phyloP scores from a whole-genome alignment of 1,140 invertebrate genomes.

The Zaprionus lachaisei region DNA sequence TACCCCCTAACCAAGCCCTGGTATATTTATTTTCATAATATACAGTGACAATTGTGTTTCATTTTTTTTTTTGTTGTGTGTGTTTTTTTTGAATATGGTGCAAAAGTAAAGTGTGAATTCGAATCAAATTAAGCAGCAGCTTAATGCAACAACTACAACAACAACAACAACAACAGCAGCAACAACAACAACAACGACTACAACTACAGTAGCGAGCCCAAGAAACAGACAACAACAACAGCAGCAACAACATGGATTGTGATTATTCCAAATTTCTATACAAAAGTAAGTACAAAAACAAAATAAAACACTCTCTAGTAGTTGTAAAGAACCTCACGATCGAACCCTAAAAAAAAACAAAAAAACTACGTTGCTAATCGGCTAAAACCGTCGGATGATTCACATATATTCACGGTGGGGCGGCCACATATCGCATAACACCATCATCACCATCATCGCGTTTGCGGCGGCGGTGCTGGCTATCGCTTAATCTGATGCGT shows the following conservation, averaged over 20 bases:
- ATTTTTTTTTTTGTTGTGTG: too few relatives aligned
- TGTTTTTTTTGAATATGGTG: conserved; percentile 3
- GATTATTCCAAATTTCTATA: conserved; percentile 57
- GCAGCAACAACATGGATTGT: conserved; percentile 42
- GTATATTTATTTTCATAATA: too few relatives aligned
- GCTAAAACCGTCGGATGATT: conserved; percentile 42
- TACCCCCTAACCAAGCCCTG: too few relatives aligned
- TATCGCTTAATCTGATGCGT: conserved; percentile 52
- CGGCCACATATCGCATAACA: conserved; percentile 34
- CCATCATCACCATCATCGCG: conserved; percentile 10
- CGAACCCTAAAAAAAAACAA: not conserved
- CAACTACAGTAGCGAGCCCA: conserved; percentile 12
- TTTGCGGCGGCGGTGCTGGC: conserved; percentile 10
- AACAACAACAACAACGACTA: conserved; percentile 4
- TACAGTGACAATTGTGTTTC: too few relatives aligned
- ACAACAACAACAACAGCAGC: not conserved
- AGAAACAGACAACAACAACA: conserved; percentile 9
- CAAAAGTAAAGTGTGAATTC: conserved; percentile 20
- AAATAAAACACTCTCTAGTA: not conserved
- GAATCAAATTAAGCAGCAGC: conserved; percentile 37
- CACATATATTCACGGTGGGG: not conserved
- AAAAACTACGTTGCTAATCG: conserved; percentile 23
- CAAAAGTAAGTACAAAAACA: conserved; percentile 40
- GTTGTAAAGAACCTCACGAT: not conserved
- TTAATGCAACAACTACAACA: conserved; percentile 24